Percentiles rank a stretch among this genome's conserved stretches.
phyloP scores from a whole-genome alignment of 2,888 invertebrate species.

The Trilocha varians region DNA sequence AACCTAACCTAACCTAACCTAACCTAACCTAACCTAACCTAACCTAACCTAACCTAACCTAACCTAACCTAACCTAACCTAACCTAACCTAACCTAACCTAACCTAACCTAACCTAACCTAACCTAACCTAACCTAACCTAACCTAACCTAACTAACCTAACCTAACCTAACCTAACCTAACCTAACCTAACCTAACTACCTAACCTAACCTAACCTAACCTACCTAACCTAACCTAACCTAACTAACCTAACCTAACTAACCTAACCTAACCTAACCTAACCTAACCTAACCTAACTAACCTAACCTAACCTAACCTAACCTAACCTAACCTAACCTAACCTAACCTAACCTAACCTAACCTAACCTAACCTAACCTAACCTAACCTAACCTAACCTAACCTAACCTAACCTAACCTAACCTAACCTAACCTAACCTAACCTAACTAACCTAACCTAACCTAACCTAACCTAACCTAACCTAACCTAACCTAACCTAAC shows the following conservation, averaged over 20 bases:
- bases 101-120: conserved; percentile 5
- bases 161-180: conserved; percentile 11
- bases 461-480: conserved; percentile 13
- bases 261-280: conserved; percentile 3
- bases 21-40: conserved; percentile 4
- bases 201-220: conserved; percentile 8
- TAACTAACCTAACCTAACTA: conserved; percentile 5
- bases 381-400: conserved; percentile 6
- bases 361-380: conserved; percentile 13
- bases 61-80: conserved; percentile 4
- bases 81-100: conserved; percentile 4
- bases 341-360: conserved; percentile 10
- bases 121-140: conserved; percentile 13
- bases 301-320: conserved; percentile 1
- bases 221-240: not conserved
- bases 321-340: conserved; percentile 2
- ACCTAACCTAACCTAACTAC: conserved; percentile 9
- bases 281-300: conserved; percentile 5
- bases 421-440: conserved; percentile 10
- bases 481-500: conserved; percentile 12
- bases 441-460: conserved; percentile 10
- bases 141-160: conserved; percentile 12
- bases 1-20: not conserved
- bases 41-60: conserved; percentile 4
- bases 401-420: no score